Conservation (phyloP, 2,797 vertebrate species). For the Bufotes viridis region DNA sequence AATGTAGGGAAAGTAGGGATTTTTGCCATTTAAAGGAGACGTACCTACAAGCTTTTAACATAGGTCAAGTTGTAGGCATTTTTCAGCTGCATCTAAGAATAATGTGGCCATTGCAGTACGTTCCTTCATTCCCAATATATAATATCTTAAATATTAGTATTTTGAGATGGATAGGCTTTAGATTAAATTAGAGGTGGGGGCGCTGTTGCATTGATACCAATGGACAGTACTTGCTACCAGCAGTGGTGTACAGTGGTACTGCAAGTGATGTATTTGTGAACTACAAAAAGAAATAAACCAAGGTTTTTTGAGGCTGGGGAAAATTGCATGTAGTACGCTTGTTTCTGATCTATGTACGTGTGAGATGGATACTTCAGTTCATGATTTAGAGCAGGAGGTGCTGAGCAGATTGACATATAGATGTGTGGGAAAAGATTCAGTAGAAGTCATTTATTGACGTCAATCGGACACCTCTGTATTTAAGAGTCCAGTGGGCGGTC, state of each 20-base stretch:
- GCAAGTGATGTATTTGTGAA: not conserved
- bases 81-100: not conserved
- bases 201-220: not conserved
- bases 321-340: not conserved
- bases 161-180: not conserved
- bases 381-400: not conserved
- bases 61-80: not conserved
- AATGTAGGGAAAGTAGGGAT: not conserved
- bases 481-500: not conserved
- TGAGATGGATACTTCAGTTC: not conserved
- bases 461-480: too few relatives aligned
- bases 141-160: not conserved
- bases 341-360: not conserved
- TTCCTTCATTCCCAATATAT: not conserved
- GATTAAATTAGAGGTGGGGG: not conserved
- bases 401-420: not conserved
- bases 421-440: not conserved
- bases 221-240: not conserved
- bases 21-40: not conserved
- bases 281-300: not conserved
- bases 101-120: not conserved
- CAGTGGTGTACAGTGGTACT: not conserved
- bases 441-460: not conserved
- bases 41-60: not conserved
- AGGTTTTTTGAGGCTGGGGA: not conserved